A percentile compares a stretch with the other conserved stretches of the same genome.
phyloP scores from a whole-genome alignment of 2,888 invertebrate species.

The Schizotus pectinicornis region DNA sequence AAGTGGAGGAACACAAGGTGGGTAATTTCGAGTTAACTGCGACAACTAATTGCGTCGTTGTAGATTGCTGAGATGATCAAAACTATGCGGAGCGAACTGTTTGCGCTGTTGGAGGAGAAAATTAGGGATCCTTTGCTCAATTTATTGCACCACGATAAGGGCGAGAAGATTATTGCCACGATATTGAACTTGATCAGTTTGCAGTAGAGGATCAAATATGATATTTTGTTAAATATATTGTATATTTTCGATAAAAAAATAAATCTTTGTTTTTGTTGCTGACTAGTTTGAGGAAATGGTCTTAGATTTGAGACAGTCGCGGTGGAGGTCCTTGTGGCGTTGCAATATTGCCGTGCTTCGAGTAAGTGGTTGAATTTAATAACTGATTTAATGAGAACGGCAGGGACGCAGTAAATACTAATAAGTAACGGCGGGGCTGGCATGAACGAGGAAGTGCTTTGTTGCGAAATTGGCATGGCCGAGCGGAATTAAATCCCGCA shows the following conservation, averaged over 20 bases:
- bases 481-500: too few relatives aligned
- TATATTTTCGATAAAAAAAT: background rate
- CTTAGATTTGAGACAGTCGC: too few relatives aligned
- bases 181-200: constrained; percentile 70
- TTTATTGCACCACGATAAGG: constrained; percentile 74
- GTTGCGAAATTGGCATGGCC: too few relatives aligned
- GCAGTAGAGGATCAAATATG: constrained; percentile 4
- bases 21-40: constrained; percentile 29
- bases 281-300: too few relatives aligned
- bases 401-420: too few relatives aligned
- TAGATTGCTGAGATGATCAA: constrained; percentile 84
- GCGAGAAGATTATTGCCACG: constrained; percentile 76
- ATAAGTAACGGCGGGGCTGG: too few relatives aligned
- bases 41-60: constrained; percentile 32
- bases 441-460: too few relatives aligned
- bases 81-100: constrained; percentile 76
- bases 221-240: background rate
- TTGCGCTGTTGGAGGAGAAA: constrained; percentile 81
- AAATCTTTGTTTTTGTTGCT: background rate
- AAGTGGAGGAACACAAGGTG: constrained; percentile 77
- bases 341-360: too few relatives aligned
- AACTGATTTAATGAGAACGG: too few relatives aligned
- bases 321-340: too few relatives aligned
- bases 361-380: too few relatives aligned
- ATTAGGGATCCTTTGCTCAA: constrained; percentile 82